A percentile compares a stretch with the other conserved stretches of the same genome.
Conservation (phyloP, 1,140 invertebrate genomes). For the Metopolophium dirhodum region DNA sequence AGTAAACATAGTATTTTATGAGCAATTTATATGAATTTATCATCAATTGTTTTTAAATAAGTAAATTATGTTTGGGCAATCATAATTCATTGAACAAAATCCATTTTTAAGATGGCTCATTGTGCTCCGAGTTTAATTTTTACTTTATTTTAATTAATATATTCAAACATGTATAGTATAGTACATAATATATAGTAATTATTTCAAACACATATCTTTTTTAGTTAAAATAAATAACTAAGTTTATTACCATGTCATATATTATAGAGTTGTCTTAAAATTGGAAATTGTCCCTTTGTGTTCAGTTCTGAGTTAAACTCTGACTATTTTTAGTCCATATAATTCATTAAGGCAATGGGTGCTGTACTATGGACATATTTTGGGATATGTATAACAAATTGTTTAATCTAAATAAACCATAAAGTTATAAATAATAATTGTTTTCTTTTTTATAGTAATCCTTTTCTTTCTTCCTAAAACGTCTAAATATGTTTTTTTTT, state of each 20-base stretch:
- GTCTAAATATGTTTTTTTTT: neutral
- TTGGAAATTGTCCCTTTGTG: conserved; percentile 40
- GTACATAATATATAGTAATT: neutral
- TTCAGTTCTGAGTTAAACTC: neutral
- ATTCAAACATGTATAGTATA: neutral
- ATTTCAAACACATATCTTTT: conserved; percentile 13
- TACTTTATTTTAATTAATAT: neutral
- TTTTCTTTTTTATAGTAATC: conserved; percentile 39
- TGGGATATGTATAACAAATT: conserved; percentile 44
- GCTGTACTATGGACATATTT: conserved; percentile 30
- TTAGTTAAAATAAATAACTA: conserved; percentile 19
- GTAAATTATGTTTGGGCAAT: neutral
- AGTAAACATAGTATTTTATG: neutral
- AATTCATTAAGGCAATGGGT: conserved; percentile 31
- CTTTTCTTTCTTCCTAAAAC: conserved; percentile 25
- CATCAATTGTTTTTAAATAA: conserved; percentile 13
- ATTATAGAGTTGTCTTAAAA: conserved; percentile 31
- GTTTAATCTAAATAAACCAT: conserved; percentile 36
- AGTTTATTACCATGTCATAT: neutral
- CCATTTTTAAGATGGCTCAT: conserved; percentile 28
- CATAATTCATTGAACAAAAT: conserved; percentile 28
- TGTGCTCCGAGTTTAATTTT: neutral
- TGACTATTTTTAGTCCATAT: conserved; percentile 25
- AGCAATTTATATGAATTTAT: conserved; percentile 21
- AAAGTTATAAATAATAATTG: conserved; percentile 31